Conservation (phyloP, 2,888 invertebrate species). For the Apodemia mormo region DNA sequence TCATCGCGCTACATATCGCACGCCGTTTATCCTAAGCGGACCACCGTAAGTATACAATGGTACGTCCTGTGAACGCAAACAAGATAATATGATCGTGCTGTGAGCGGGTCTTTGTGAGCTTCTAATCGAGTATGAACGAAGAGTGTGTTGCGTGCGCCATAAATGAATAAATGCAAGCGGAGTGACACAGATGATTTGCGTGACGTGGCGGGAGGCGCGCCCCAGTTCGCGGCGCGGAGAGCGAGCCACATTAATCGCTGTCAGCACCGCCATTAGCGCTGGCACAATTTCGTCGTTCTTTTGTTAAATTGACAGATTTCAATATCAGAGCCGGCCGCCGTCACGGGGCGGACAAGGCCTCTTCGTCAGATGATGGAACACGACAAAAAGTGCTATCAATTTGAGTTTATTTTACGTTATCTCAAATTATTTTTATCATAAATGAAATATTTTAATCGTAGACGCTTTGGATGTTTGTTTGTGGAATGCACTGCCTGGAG, state of each 20-base stretch:
- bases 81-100: too few relatives aligned
- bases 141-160: not conserved
- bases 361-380: not conserved
- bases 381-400: conserved; percentile 17
- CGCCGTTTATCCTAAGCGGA: too few relatives aligned
- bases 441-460: too few relatives aligned
- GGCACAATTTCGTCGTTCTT: conserved; percentile 23
- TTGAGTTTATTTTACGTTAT: not conserved
- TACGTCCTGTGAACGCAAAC: too few relatives aligned
- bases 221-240: not conserved
- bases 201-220: not conserved
- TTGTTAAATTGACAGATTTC: conserved; percentile 25
- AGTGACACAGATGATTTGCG: conserved; percentile 2
- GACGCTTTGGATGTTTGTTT: too few relatives aligned
- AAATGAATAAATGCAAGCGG: not conserved
- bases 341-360: conserved; percentile 5
- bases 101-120: not conserved
- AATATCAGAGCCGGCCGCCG: conserved; percentile 6
- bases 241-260: conserved; percentile 22
- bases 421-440: too few relatives aligned
- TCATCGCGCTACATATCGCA: too few relatives aligned
- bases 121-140: not conserved
- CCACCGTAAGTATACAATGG: too few relatives aligned
- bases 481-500: too few relatives aligned
- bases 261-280: conserved; percentile 23